Evolutionary conservation across 2,113 vertebrate genomes (phyloP).

Genomic region (Addax nasomaculatus): DNA sequence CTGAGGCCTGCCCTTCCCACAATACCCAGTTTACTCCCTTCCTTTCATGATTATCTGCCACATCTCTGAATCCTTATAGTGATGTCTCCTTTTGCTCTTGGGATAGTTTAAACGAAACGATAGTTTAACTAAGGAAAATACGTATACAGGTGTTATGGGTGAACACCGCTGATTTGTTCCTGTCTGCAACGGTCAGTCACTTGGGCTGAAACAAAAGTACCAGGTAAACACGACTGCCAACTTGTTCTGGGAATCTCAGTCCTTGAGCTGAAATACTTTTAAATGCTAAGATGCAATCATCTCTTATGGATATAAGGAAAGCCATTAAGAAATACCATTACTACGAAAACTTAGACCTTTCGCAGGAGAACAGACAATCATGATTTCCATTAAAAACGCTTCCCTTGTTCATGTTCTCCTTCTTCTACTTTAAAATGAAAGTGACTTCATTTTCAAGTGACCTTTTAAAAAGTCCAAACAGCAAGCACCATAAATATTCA

Average conservation of each 20-base stretch:
- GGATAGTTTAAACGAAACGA: not conserved
- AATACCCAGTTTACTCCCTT: accelerated
- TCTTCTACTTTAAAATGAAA: slow-evolving; percentile 39
- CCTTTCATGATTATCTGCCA: not conserved
- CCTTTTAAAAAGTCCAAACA: slow-evolving; percentile 74
- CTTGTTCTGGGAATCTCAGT: not conserved
- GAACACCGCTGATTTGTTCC: not conserved
- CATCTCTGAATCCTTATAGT: not conserved
- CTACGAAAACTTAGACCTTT: slow-evolving; percentile 52
- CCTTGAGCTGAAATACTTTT: not conserved
- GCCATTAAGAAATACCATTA: slow-evolving; percentile 58
- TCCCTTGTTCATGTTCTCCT: slow-evolving; percentile 60
- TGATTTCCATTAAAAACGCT: slow-evolving; percentile 71
- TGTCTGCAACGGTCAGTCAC: not conserved
- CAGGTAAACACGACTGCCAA: not conserved
- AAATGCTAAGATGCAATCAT: slow-evolving; percentile 29
- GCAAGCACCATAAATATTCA: slow-evolving; percentile 74
- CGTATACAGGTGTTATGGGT: not conserved
- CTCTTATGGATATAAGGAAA: not conserved
- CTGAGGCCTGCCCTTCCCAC: not conserved
- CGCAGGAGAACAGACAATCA: slow-evolving; percentile 50
- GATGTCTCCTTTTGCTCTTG: not conserved
- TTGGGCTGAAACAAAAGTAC: not conserved
- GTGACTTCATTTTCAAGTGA: slow-evolving; percentile 73
- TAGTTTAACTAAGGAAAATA: not conserved